Percentiles rank a stretch among this genome's conserved stretches.
Conservation (phyloP, 2,797 vertebrate genomes). For the Lophotriccus pileatus region DNA sequence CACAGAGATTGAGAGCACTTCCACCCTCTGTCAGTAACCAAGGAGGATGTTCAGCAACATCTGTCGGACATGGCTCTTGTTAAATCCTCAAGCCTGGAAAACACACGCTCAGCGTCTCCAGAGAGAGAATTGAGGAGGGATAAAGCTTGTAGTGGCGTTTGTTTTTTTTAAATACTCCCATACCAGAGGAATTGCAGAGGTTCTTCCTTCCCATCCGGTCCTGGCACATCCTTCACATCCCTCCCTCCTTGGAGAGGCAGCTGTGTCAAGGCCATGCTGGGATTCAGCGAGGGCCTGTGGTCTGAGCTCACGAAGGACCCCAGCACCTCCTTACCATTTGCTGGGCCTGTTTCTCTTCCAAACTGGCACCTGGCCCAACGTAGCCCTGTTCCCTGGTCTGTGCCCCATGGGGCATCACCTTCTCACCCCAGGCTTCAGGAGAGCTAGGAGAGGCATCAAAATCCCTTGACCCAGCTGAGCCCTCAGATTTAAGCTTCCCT, state of each 20-base stretch:
- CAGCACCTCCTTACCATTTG: neutral
- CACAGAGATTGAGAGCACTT: neutral
- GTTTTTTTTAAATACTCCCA: neutral
- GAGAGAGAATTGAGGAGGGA: neutral
- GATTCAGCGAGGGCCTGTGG: neutral
- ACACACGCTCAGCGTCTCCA: neutral
- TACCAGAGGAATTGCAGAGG: neutral
- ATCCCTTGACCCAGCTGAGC: neutral
- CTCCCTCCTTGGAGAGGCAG: neutral
- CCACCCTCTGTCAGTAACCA: neutral
- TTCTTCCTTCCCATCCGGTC: neutral
- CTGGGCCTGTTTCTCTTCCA: neutral
- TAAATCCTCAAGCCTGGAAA: conserved; percentile 13
- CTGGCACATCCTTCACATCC: rapidly evolving
- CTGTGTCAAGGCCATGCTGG: neutral
- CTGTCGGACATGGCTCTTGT: neutral
- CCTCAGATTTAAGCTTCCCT: neutral
- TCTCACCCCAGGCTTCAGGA: neutral
- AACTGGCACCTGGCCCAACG: rapidly evolving
- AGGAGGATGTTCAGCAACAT: neutral
- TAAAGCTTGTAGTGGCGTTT: neutral
- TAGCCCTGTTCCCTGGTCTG: neutral
- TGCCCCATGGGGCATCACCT: neutral
- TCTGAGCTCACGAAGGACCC: neutral
- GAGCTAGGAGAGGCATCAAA: neutral